These are phyloP conservation scores for Plebejus anna DNA, from an alignment of 2,888 invertebrate species.

Conservation along the genomic window DNA sequence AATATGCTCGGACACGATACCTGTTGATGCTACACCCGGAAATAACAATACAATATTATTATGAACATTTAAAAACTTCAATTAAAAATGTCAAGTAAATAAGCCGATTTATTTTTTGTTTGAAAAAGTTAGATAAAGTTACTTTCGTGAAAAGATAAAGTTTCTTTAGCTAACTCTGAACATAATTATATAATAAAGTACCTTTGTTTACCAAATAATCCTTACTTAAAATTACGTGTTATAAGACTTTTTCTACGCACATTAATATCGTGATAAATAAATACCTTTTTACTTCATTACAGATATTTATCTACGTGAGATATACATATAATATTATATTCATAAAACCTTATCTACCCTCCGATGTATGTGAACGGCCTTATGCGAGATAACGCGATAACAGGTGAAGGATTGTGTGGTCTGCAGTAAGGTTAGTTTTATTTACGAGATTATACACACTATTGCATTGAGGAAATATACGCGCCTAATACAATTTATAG, in stretches of 20 bases:
- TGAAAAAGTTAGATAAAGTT: background rate
- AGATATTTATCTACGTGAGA: background rate
- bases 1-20: conserved; percentile 43
- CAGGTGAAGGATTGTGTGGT: background rate
- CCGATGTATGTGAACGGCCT: background rate
- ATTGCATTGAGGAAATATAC: too few relatives aligned
- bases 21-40: conserved; percentile 42
- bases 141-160: background rate
- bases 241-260: too few relatives aligned
- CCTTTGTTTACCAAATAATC: background rate
- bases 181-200: background rate
- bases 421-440: background rate
- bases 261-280: too few relatives aligned
- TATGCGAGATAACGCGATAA: conserved; percentile 14
- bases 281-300: too few relatives aligned
- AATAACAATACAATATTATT: conserved; percentile 4
- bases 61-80: background rate
- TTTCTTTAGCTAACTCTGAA: background rate
- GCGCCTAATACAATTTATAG: too few relatives aligned
- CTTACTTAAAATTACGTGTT: too few relatives aligned
- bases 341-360: conserved; percentile 2
- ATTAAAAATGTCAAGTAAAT: background rate
- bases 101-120: background rate
- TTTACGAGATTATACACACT: background rate
- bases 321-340: background rate